Evolutionary conservation across 2,113 vertebrate genomes (phyloP).

Genomic region (Trochalopteron elliotii): DNA sequence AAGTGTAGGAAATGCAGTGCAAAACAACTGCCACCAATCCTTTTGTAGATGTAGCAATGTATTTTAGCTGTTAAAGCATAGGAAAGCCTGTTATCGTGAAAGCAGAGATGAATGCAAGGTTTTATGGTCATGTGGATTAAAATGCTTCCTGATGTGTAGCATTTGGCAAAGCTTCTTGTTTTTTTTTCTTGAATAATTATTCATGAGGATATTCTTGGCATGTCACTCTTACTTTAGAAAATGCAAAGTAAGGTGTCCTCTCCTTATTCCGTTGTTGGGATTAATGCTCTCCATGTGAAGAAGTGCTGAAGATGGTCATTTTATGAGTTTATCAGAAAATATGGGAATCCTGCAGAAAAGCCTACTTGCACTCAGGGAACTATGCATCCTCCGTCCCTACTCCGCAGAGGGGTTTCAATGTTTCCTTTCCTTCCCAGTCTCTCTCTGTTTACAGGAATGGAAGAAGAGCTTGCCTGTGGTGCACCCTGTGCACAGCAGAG

Average conservation of each 20-base stretch:
- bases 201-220: constrained; percentile 23
- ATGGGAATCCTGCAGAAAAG: not conserved
- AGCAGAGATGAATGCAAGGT: not conserved
- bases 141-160: constrained; percentile 13
- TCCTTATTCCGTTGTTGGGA: constrained; percentile 13
- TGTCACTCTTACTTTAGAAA: constrained; percentile 5
- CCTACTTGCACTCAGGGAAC: not conserved
- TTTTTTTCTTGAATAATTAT: constrained; percentile 34
- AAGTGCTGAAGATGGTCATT: not conserved
- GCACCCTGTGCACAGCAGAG: not conserved
- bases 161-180: constrained; percentile 20
- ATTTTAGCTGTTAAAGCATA: constrained; percentile 16
- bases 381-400: not conserved
- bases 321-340: not conserved
- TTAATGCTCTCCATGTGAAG: constrained; percentile 6
- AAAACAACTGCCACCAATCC: constrained; percentile 27
- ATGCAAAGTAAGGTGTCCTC: constrained; percentile 20
- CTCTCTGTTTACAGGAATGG: not conserved
- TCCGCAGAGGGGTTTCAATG: not conserved
- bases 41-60: constrained; percentile 19
- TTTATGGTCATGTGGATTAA: constrained; percentile 42
- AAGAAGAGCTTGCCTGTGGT: not conserved
- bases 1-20: constrained; percentile 27
- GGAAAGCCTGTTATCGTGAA: constrained; percentile 43
- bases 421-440: not conserved